Evolutionary conservation across 2,797 vertebrate genomes (phyloP).

Genomic region (Dromococcyx pavoninus): DNA sequence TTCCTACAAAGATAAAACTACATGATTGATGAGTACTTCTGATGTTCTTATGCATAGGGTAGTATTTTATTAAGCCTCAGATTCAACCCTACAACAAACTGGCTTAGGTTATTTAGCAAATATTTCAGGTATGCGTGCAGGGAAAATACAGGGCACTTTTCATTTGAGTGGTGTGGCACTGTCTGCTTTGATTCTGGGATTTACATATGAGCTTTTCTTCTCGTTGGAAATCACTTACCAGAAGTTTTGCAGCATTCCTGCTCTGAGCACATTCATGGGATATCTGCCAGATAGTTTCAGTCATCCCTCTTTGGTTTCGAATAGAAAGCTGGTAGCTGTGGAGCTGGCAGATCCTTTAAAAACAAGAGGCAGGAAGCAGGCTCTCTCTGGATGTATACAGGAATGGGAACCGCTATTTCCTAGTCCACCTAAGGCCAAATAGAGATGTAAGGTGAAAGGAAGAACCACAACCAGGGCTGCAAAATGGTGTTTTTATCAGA

Average conservation of each 20-base stretch:
- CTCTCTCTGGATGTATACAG: not conserved
- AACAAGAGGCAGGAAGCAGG: not conserved
- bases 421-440: not conserved
- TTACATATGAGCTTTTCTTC: constrained; percentile 24
- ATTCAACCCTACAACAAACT: not conserved
- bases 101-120: not conserved
- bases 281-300: not conserved
- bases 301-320: not conserved
- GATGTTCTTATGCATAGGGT: not conserved
- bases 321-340: not conserved
- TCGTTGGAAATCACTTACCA: not conserved
- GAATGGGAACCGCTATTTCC: not conserved
- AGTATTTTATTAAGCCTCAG: not conserved
- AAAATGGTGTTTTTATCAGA: not conserved
- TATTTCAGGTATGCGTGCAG: not conserved
- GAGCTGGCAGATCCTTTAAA: not conserved
- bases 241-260: constrained; percentile 17
- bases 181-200: not conserved
- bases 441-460: not conserved
- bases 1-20: not conserved
- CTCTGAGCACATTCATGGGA: not conserved
- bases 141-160: not conserved
- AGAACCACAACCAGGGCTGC: not conserved
- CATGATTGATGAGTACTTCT: not conserved
- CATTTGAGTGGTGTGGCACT: not conserved